phyloP scores from a whole-genome alignment of 2,797 vertebrate species.

The Falco novaeseelandiae region DNA sequence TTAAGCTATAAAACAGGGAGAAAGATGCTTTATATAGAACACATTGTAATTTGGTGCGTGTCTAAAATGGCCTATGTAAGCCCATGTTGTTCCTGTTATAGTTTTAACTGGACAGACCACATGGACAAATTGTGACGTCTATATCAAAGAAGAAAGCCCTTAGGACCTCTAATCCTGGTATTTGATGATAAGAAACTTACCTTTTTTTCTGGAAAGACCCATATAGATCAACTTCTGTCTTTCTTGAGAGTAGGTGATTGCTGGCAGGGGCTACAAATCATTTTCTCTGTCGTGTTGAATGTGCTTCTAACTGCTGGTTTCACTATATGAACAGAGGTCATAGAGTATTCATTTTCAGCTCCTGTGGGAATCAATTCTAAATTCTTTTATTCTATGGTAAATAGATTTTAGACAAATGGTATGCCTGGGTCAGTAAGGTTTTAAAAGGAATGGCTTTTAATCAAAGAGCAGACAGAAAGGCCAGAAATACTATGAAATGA shows the following conservation, averaged over 20 bases:
- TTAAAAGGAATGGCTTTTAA: neutral
- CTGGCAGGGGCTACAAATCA: neutral
- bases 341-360: neutral
- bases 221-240: neutral
- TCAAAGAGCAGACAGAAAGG: neutral
- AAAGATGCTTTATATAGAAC: neutral
- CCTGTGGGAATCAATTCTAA: neutral
- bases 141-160: neutral
- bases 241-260: accelerated
- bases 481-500: neutral
- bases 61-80: neutral
- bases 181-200: neutral
- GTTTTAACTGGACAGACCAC: neutral
- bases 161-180: neutral
- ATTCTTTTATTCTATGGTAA: neutral
- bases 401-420: neutral
- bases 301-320: neutral
- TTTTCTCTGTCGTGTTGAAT: neutral
- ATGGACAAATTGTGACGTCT: neutral
- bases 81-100: neutral
- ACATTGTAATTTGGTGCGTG: neutral
- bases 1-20: neutral
- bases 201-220: neutral
- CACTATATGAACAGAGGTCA: neutral
- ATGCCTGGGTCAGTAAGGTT: neutral